phyloP scores from a whole-genome alignment of 2,888 invertebrate species.

The Chrysopilus asiliformis region DNA sequence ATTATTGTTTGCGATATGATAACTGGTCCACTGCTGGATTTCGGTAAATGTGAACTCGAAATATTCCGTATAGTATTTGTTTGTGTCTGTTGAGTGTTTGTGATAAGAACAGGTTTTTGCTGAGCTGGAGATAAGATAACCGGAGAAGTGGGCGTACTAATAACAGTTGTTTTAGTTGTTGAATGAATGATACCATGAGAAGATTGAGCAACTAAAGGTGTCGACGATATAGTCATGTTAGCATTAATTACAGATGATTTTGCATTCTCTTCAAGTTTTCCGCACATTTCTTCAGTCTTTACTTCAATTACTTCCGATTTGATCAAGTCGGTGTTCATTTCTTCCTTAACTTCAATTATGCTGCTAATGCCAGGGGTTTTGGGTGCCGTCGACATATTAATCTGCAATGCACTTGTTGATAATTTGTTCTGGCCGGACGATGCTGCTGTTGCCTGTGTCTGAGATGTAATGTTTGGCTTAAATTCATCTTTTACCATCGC shows the following conservation, averaged over 20 bases:
- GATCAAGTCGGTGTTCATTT: conserved; percentile 18
- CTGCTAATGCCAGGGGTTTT: conserved; percentile 18
- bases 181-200: background rate
- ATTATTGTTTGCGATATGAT: conserved; percentile 36
- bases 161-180: background rate
- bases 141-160: background rate
- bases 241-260: background rate
- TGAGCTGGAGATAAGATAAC: conserved; percentile 7
- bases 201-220: no score
- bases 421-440: background rate
- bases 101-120: conserved; percentile 6
- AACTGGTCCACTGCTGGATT: conserved; percentile 24
- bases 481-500: conserved; percentile 17
- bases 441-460: background rate
- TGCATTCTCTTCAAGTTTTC: background rate
- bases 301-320: conserved; percentile 32
- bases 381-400: conserved; percentile 13
- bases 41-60: conserved; percentile 10
- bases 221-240: no score
- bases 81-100: conserved; percentile 13
- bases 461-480: conserved; percentile 4
- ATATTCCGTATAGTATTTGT: conserved; percentile 10
- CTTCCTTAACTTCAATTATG: no score
- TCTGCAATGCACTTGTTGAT: no score
- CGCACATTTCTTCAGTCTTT: conserved; percentile 15